Conservation (phyloP, 2,113 vertebrate species). For the Amblyopsis rosae region DNA sequence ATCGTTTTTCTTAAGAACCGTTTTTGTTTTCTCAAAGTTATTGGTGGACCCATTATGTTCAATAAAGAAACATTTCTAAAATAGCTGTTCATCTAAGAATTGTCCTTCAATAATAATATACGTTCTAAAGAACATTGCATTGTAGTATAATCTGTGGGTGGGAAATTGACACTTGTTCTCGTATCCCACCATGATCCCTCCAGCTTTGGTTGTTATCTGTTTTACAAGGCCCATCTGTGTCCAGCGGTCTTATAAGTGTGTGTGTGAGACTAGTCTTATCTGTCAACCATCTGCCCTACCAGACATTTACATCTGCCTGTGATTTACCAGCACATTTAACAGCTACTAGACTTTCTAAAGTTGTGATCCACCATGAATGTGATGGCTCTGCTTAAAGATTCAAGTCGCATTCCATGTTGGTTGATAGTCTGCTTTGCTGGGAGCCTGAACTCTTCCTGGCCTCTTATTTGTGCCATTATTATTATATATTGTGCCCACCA, state of each 20-base stretch:
- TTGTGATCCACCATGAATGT: slow-evolving; percentile 29
- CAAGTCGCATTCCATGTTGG: slow-evolving; percentile 35
- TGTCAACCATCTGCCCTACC: slow-evolving; percentile 63
- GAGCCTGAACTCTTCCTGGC: background rate
- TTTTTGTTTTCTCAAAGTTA: too few species aligned
- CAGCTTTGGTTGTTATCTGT: slow-evolving; percentile 51
- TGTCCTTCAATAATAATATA: slow-evolving; percentile 40
- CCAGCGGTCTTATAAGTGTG: slow-evolving; percentile 53
- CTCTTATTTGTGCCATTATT: background rate
- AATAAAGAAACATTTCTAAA: too few species aligned
- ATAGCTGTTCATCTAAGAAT: too few species aligned
- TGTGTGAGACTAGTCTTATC: slow-evolving; percentile 62
- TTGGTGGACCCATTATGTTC: too few species aligned
- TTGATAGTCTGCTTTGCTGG: slow-evolving; percentile 23
- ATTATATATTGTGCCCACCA: too few species aligned
- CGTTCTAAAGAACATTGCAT: too few species aligned
- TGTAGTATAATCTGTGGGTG: too few species aligned
- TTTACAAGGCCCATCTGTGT: slow-evolving; percentile 65
- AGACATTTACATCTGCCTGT: slow-evolving; percentile 55
- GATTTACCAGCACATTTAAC: slow-evolving; percentile 61
- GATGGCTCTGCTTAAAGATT: slow-evolving; percentile 35
- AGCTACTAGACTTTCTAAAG: slow-evolving; percentile 46
- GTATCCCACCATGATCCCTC: slow-evolving; percentile 23
- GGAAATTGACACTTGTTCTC: background rate
- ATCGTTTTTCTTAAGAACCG: too few species aligned